Base-by-base conservation (phyloP, 2,113 vertebrate species). In the Amia ocellicauda region DNA sequence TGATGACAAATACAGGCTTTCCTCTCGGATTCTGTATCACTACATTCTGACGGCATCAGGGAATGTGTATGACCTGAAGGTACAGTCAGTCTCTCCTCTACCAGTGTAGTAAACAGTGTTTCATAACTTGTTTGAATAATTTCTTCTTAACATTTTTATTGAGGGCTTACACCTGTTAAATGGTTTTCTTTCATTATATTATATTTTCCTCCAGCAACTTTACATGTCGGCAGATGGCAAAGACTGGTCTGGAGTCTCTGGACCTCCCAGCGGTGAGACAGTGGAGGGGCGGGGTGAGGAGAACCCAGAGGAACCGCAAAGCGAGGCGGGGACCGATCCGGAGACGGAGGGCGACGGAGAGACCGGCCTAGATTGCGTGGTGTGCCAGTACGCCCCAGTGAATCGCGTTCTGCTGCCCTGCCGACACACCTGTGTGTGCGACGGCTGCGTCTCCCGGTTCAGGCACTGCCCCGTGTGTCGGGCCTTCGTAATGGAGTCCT, bases 391-490 rank as follows among this genome's bases (percentile, higher is more conserved):
- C 0, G 92, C 90, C 7, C 42, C 85, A 0, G 89, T 98, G 61
- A 98, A 97, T 86, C 88, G 92, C 67, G 97, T 98, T 0, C 84
- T 99, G 11, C 78, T 99, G 43, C 97, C 97, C 0, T 99, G 97
- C 72, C 80, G 97, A n/a, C 97, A 99, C 10, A 76, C 94, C 0
- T 98, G 96, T 66, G 79, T 97, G 59, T 99, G 97, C 0, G 85
- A 97, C 7, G 78, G 82, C 66, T 99, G 97, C 3, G 67, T 93
- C 24, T 75, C 70, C 1, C 89, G 85, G 49, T 93, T 98, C 62
- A 92, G 93, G 68, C 94, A 93, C 78, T 99, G 97, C 61, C 97
- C 97, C 0, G 95, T 99, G 82, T 99, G 97, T 76, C 84, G 96
- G 42, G 92, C 93, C 19, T 93, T 93, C 19, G 88, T 99, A 13